These are phyloP conservation scores for Carabus problematicus DNA, from an alignment of 2,888 invertebrate genomes.

Conservation along the genomic window DNA sequence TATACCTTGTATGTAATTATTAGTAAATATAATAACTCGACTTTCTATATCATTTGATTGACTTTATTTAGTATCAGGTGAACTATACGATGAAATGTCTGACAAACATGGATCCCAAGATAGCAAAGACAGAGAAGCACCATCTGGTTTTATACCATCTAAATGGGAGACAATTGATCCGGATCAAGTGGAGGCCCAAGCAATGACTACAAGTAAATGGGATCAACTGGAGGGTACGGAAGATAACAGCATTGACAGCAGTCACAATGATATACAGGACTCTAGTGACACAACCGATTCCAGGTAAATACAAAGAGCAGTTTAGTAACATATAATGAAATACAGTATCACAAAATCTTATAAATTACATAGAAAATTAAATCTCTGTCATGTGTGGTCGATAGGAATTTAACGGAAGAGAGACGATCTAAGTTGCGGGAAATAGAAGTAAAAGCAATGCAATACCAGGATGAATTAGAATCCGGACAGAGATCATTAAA, in stretches of 20 bases:
- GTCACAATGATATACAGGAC: conserved; percentile 55
- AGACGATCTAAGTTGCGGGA: conserved; percentile 81
- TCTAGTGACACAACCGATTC: conserved; percentile 57
- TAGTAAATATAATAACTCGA: conserved; percentile 18
- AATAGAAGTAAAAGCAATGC: conserved; percentile 93
- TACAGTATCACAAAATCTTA: no score
- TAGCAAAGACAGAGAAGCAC: conserved; percentile 51
- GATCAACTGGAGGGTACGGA: conserved; percentile 71
- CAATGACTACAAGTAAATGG: conserved; percentile 90
- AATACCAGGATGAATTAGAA: conserved; percentile 96
- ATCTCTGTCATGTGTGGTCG: conserved; percentile 23
- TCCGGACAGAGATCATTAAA: conserved; percentile 78
- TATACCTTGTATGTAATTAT: conserved; percentile 63
- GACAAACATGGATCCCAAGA: not conserved
- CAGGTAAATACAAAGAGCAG: conserved; percentile 49
- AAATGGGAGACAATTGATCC: conserved; percentile 98
- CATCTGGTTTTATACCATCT: conserved; percentile 84
- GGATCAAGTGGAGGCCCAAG: conserved; percentile 78
- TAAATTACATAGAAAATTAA: not conserved
- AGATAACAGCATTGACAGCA: conserved; percentile 57
- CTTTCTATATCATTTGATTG: not conserved
- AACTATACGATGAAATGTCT: conserved; percentile 20
- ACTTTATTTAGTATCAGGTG: conserved; percentile 25
- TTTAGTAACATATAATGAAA: not conserved
- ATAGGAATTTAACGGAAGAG: conserved; percentile 70